Conservation (phyloP, 1,140 invertebrate species). For the Pogonus chalceus region DNA sequence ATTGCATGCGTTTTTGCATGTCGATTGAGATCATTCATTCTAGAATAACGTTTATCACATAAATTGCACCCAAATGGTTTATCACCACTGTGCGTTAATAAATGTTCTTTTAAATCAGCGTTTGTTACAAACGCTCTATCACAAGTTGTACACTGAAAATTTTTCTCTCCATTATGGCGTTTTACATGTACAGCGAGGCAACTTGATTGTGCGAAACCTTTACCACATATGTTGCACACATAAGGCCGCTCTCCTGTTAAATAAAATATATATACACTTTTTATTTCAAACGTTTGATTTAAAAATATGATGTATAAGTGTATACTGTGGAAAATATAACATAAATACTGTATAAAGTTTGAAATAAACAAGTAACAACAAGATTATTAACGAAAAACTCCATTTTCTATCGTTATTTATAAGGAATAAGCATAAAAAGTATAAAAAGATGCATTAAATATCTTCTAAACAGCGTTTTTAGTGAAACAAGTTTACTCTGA, state of each 20-base stretch:
- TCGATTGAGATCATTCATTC: slow-evolving; percentile 19
- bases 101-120: slow-evolving; percentile 29
- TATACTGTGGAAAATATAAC: no score
- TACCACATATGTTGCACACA: slow-evolving; percentile 25
- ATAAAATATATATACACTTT: no score
- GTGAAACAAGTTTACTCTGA: no score
- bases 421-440: no score
- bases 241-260: slow-evolving; percentile 31
- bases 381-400: no score
- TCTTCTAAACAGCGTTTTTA: no score
- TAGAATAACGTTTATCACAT: slow-evolving; percentile 19
- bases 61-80: slow-evolving; percentile 21
- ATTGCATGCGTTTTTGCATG: slow-evolving; percentile 18
- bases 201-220: slow-evolving; percentile 30
- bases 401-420: no score
- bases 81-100: slow-evolving; percentile 15
- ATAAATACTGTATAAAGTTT: no score
- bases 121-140: slow-evolving; percentile 35
- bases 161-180: slow-evolving; percentile 25
- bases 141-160: slow-evolving; percentile 35
- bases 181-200: slow-evolving; percentile 30
- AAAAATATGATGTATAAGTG: no score
- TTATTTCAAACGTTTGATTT: no score
- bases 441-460: no score
- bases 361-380: no score